These are phyloP conservation scores for Meteorus colon DNA, from an alignment of 2,888 invertebrate genomes.

Conservation along the genomic window DNA sequence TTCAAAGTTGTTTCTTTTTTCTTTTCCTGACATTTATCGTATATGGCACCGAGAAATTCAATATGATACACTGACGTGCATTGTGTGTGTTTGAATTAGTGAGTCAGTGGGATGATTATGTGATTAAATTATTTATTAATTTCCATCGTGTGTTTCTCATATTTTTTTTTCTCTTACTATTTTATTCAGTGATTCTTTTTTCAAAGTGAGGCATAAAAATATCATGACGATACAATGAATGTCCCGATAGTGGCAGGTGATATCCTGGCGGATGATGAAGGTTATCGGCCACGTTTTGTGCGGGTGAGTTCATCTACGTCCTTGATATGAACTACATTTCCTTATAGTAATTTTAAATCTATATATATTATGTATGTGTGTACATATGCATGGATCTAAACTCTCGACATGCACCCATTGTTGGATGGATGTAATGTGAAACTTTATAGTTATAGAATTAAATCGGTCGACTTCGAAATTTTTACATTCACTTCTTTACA, in stretches of 20 bases:
- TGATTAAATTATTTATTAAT: constrained; percentile 27
- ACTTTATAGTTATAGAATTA: neutral
- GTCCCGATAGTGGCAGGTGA: constrained; percentile 71
- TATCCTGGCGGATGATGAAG: constrained; percentile 65
- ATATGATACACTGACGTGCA: constrained; percentile 1
- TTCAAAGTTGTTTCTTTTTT: neutral
- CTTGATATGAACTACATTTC: constrained; percentile 36
- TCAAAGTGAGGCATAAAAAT: constrained; percentile 31
- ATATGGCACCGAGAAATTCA: neutral
- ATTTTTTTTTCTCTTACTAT: constrained; percentile 8
- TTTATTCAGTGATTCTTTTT: constrained; percentile 14
- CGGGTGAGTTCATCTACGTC: constrained; percentile 62
- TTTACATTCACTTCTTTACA: neutral
- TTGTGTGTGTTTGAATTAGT: neutral
- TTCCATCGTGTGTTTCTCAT: constrained; percentile 2
- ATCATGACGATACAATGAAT: constrained; percentile 67
- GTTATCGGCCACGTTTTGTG: constrained; percentile 68
- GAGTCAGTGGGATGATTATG: constrained; percentile 17
- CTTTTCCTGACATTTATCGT: neutral
- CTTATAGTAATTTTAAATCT: neutral
- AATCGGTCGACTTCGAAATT: constrained; percentile 11
- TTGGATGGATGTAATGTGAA: constrained; percentile 20
- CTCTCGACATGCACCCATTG: constrained; percentile 35
- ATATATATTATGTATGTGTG: neutral
- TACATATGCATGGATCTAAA: neutral